Percentiles rank a stretch among this genome's conserved stretches.
These are phyloP conservation scores for Bradysia coprophila DNA, from an alignment of 1,140 invertebrate genomes.

Conservation along the genomic window DNA sequence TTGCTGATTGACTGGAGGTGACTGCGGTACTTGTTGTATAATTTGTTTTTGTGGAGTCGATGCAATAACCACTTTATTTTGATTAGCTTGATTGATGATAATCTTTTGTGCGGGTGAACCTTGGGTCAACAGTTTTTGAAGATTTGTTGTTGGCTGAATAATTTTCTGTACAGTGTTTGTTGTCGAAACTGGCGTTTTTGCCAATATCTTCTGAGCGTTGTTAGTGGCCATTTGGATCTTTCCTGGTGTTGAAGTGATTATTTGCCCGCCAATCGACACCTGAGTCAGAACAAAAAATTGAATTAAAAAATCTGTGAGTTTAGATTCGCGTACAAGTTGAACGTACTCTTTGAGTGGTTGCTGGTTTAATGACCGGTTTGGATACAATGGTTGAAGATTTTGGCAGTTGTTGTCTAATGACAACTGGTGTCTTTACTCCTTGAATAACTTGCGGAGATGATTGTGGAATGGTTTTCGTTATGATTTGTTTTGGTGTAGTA, in stretches of 20 bases:
- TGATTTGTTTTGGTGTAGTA: background rate
- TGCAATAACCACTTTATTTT: background rate
- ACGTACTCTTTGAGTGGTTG: background rate
- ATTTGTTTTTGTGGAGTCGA: background rate
- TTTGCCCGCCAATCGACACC: background rate
- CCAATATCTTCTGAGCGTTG: no score
- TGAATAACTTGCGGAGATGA: background rate
- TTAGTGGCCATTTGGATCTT: background rate
- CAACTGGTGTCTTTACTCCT: background rate
- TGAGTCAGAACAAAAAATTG: no score
- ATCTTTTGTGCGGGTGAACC: slow-evolving; percentile 1
- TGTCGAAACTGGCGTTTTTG: no score
- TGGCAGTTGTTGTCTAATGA: background rate
- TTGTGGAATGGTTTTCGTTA: background rate
- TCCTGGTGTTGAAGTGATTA: background rate
- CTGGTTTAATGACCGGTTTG: background rate
- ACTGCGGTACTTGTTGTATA: background rate
- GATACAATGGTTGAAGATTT: background rate
- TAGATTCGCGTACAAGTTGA: no score
- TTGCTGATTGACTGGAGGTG: background rate
- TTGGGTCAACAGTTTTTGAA: slow-evolving; percentile 1
- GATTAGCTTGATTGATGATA: background rate
- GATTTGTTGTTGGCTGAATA: background rate
- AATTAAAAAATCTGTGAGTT: no score
- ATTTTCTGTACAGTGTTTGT: background rate